These are phyloP conservation scores for rabbit (Oryctolagus cuniculus) DNA, from an alignment of 2,113 vertebrate species.

Conservation along the genomic window DNA sequence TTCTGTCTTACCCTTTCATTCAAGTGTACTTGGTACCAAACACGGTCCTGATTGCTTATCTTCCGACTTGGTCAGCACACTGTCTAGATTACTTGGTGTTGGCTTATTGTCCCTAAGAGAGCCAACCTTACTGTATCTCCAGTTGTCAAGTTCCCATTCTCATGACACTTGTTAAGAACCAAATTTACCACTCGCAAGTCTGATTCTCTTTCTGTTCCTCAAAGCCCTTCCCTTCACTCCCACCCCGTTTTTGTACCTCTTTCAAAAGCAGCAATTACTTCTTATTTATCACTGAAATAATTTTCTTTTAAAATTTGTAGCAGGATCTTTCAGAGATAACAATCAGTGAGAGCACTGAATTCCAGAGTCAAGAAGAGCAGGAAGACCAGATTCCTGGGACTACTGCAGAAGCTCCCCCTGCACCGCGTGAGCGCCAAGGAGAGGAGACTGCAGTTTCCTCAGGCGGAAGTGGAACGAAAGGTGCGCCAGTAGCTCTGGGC, in stretches of 20 bases:
- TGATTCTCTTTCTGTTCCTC: not conserved
- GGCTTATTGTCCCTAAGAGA: not conserved
- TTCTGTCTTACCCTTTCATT: not conserved
- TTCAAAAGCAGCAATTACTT: constrained; percentile 40
- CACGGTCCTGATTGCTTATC: not conserved
- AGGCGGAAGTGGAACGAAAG: not conserved
- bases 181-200: not conserved
- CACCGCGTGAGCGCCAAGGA: constrained; percentile 26
- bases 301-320: constrained; percentile 69
- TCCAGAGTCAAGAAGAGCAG: not conserved
- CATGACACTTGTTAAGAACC: not conserved
- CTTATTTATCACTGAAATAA: constrained; percentile 23
- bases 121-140: not conserved
- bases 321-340: constrained; percentile 80
- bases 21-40: not conserved
- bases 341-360: constrained; percentile 66
- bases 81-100: not conserved
- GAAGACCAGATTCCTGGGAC: constrained; percentile 52
- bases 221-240: not conserved
- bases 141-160: not conserved
- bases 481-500: constrained; percentile 72
- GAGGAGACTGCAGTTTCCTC: not conserved
- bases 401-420: constrained; percentile 8
- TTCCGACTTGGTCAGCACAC: not conserved
- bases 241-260: not conserved